Conservation (phyloP, 2,113 vertebrate genomes). For the Serinus canaria region DNA sequence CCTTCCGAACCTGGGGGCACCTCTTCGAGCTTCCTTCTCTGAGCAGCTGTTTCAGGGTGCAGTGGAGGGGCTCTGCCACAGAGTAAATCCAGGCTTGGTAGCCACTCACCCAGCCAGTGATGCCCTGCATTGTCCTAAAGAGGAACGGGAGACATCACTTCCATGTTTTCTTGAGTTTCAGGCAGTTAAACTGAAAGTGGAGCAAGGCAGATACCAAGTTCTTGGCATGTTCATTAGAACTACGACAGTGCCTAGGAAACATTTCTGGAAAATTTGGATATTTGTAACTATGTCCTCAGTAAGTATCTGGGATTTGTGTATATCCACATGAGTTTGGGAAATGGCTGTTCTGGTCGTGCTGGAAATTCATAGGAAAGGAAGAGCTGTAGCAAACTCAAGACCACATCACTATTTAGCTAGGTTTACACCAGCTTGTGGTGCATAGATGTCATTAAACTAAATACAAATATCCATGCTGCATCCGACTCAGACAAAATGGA, state of each 20-base stretch:
- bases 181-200: not conserved
- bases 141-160: not conserved
- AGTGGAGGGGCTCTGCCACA: not conserved
- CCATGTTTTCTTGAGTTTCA: not conserved
- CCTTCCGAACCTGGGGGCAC: not conserved
- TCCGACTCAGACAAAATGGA: not conserved
- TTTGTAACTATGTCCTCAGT: not conserved
- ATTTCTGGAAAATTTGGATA: not conserved
- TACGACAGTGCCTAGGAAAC: not conserved
- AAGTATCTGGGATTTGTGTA: not conserved
- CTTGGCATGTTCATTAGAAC: accelerated
- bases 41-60: not conserved
- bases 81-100: not conserved
- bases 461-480: not conserved
- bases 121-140: not conserved
- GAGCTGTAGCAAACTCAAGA: not conserved
- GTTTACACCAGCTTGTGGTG: not conserved
- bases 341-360: not conserved
- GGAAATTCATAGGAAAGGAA: not conserved
- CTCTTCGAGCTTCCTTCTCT: not conserved
- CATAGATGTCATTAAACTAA: not conserved
- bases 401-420: not conserved
- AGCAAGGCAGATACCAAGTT: not conserved
- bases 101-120: not conserved
- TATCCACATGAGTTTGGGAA: not conserved